Evolutionary conservation across 2,888 invertebrate genomes (phyloP).

Genomic region (Micropterix aruncella): DNA sequence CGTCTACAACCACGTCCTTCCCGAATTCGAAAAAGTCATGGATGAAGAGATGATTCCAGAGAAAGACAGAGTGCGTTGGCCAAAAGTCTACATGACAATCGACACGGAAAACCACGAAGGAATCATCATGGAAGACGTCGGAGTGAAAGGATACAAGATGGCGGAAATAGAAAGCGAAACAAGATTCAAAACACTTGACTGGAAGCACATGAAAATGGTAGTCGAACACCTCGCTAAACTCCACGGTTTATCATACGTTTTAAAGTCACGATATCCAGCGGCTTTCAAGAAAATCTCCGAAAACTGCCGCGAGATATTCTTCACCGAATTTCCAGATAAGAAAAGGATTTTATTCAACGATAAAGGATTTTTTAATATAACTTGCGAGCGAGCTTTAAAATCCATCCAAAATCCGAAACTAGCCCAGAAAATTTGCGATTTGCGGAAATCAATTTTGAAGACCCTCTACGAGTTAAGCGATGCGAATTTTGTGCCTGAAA

Average conservation of each 20-base stretch:
- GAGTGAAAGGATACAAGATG: neutral
- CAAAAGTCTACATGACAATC: neutral
- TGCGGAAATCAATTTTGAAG: no score
- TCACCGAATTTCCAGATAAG: neutral
- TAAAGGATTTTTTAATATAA: neutral
- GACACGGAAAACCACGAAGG: neutral
- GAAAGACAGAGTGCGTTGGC: neutral
- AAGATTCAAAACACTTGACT: neutral
- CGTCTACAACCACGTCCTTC: neutral
- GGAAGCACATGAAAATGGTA: neutral
- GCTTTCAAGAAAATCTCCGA: neutral
- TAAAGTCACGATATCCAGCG: neutral
- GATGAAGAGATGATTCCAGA: neutral
- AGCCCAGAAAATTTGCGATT: neutral
- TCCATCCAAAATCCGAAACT: neutral
- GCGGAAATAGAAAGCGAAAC: no score
- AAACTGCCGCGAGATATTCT: neutral
- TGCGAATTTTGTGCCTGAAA: no score
- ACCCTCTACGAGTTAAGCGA: no score
- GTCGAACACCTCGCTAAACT: neutral
- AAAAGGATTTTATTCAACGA: neutral
- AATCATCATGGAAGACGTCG: neutral
- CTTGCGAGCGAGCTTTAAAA: neutral
- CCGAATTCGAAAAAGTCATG: neutral
- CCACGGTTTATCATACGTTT: neutral